These are phyloP conservation scores for Pteromalus puparum DNA, from an alignment of 1,140 invertebrate species.

Conservation along the genomic window DNA sequence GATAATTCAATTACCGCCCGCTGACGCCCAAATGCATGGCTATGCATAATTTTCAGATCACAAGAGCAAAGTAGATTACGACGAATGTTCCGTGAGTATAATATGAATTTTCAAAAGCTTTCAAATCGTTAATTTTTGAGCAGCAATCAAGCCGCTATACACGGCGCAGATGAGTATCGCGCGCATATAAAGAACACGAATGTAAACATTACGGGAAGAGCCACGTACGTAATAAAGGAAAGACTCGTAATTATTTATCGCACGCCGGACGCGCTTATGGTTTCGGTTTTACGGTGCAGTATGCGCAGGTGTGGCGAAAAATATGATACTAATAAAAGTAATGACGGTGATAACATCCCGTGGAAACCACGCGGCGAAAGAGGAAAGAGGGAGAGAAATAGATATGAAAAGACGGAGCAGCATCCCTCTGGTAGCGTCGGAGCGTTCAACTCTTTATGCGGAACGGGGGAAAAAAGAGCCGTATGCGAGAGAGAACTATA, in stretches of 20 bases:
- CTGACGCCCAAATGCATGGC: too few relatives aligned
- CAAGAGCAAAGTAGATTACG: background rate
- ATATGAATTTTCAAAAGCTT: background rate
- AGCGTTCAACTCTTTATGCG: background rate
- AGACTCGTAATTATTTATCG: slow-evolving; percentile 64
- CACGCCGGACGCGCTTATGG: slow-evolving; percentile 50
- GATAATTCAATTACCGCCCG: too few relatives aligned
- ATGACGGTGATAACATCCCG: slow-evolving; percentile 61
- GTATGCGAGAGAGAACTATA: background rate
- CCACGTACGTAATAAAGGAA: slow-evolving; percentile 59
- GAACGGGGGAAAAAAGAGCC: background rate
- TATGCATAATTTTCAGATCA: background rate
- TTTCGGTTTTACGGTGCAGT: slow-evolving; percentile 62
- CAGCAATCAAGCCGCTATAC: background rate
- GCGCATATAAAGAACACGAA: background rate
- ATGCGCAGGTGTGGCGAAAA: slow-evolving; percentile 65
- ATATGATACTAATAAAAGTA: slow-evolving; percentile 70
- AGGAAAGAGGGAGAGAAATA: background rate
- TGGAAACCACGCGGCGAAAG: slow-evolving; percentile 20
- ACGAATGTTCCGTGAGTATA: background rate
- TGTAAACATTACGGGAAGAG: background rate
- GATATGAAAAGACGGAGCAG: background rate
- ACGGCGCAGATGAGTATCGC: too few relatives aligned
- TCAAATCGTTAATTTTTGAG: background rate
- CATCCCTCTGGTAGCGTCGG: background rate